Percentiles rank a stretch among this genome's conserved stretches.
These are phyloP conservation scores for Catharus ustulatus DNA, from an alignment of 2,797 vertebrate species.

Conservation along the genomic window DNA sequence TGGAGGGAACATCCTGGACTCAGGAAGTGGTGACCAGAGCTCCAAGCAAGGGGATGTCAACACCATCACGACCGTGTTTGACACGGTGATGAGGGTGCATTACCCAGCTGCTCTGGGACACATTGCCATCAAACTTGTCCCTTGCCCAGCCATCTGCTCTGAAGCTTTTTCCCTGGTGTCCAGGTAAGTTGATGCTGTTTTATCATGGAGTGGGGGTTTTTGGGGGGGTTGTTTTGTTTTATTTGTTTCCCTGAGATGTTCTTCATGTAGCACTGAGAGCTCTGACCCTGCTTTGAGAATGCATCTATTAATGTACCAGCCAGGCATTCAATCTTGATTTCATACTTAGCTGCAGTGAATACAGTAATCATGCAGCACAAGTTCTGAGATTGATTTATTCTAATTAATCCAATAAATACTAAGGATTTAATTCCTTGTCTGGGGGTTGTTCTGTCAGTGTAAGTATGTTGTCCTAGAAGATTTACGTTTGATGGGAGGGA, in stretches of 20 bases:
- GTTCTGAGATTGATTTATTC: conserved; percentile 59
- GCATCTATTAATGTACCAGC: background rate
- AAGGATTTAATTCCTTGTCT: conserved; percentile 58
- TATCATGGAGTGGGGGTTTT: background rate
- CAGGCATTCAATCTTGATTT: conserved; percentile 42
- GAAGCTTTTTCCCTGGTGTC: conserved; percentile 96
- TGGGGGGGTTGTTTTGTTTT: background rate
- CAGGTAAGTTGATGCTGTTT: conserved; percentile 81
- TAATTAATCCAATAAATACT: conserved; percentile 66
- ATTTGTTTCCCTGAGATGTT: background rate
- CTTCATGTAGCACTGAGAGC: background rate
- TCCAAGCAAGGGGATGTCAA: conserved; percentile 95
- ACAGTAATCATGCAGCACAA: conserved; percentile 12
- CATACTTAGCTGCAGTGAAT: conserved; percentile 50
- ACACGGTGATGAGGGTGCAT: conserved; percentile 94
- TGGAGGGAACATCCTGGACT: conserved; percentile 97
- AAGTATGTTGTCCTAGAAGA: conserved; percentile 55
- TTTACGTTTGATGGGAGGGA: conserved; percentile 35
- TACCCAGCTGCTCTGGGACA: conserved; percentile 92
- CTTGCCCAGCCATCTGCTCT: conserved; percentile 93
- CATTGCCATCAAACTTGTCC: conserved; percentile 92
- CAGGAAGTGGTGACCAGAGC: conserved; percentile 89
- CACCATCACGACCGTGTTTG: conserved; percentile 90
- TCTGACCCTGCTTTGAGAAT: background rate
- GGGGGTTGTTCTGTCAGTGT: conserved; percentile 29